Conservation (phyloP, 2,113 vertebrate genomes). For the Percina caprodes region DNA sequence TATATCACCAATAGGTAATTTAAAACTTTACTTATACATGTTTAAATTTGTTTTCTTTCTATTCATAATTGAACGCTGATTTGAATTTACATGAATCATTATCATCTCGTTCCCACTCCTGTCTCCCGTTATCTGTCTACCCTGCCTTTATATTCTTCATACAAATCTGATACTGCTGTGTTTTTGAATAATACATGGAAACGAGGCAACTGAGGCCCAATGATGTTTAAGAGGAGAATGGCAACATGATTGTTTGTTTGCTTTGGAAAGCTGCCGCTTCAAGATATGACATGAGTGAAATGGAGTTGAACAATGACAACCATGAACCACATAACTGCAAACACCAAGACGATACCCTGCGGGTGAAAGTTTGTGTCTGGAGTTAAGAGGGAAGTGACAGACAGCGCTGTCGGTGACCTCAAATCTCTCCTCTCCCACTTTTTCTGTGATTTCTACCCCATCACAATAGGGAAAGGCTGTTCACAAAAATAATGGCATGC, state of each 20-base stretch:
- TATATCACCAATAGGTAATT: not conserved
- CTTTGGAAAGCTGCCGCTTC: constrained; percentile 39
- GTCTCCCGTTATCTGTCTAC: constrained; percentile 48
- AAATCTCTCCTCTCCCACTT: constrained; percentile 22
- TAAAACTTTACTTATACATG: no score
- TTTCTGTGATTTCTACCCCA: not conserved
- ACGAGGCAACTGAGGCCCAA: constrained; percentile 1
- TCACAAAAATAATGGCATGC: constrained; percentile 13
- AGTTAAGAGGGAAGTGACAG: constrained; percentile 42
- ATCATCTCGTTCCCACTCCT: constrained; percentile 44
- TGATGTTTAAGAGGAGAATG: constrained; percentile 19
- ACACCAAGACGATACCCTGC: constrained; percentile 50
- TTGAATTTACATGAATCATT: constrained; percentile 61
- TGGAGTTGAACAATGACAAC: constrained; percentile 66
- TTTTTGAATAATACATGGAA: constrained; percentile 43
- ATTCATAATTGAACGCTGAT: not conserved
- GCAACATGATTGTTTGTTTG: constrained; percentile 57
- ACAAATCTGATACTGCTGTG: constrained; percentile 13
- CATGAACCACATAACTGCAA: constrained; percentile 45
- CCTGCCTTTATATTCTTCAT: constrained; percentile 19
- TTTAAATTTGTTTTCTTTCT: not conserved
- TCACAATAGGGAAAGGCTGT: not conserved
- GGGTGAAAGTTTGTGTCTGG: constrained; percentile 40
- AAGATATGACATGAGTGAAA: constrained; percentile 66
- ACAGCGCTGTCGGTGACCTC: constrained; percentile 8